These are phyloP conservation scores for Cryptotermes secundus DNA, from an alignment of 1,140 invertebrate species.

Conservation along the genomic window DNA sequence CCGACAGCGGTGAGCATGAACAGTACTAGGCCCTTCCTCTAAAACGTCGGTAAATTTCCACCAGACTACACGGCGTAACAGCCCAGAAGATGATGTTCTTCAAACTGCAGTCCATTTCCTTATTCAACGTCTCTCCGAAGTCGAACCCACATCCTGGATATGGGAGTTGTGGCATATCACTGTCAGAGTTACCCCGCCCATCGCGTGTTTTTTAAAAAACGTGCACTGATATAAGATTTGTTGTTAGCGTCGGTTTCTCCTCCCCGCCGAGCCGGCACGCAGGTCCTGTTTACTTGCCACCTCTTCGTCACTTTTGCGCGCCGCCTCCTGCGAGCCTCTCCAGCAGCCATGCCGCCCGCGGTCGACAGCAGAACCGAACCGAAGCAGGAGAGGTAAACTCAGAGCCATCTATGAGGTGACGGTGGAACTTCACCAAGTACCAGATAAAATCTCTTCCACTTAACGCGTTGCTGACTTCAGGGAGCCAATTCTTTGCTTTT, in stretches of 20 bases:
- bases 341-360: background rate
- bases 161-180: slow-evolving; percentile 5
- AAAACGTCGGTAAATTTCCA: too few species aligned
- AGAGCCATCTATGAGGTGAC: background rate
- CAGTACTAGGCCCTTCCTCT: too few species aligned
- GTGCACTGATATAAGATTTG: slow-evolving; percentile 16
- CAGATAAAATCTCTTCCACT: background rate
- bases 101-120: too few species aligned
- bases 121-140: background rate
- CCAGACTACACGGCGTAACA: too few species aligned
- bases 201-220: slow-evolving; percentile 17
- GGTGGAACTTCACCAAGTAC: background rate
- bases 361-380: background rate
- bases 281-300: background rate
- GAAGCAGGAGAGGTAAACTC: background rate
- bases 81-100: too few species aligned
- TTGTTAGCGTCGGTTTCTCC: background rate
- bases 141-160: background rate
- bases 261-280: background rate
- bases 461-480: background rate
- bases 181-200: slow-evolving; percentile 12
- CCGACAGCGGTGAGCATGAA: too few species aligned
- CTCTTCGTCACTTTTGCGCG: background rate
- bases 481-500: too few species aligned
- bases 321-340: background rate